These are phyloP conservation scores for Hypotaenidia okinawae DNA, from an alignment of 2,797 vertebrate species.

Conservation along the genomic window DNA sequence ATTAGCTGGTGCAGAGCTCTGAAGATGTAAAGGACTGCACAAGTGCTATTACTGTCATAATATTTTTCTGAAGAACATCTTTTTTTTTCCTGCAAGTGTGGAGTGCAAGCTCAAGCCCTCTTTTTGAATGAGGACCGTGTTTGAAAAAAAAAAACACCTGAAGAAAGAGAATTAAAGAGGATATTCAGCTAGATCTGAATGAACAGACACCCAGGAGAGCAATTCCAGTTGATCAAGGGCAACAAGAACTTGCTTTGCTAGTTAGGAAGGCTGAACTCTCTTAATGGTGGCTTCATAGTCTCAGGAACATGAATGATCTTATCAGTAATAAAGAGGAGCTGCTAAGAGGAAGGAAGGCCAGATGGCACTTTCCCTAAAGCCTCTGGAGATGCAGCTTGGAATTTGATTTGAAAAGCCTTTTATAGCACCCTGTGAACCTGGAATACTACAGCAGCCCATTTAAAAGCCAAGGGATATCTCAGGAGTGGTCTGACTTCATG, in stretches of 20 bases:
- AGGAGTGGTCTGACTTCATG: not conserved
- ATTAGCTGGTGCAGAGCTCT: not conserved
- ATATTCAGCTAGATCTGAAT: not conserved
- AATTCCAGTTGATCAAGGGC: constrained; percentile 17
- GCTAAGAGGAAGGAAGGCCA: constrained; percentile 16
- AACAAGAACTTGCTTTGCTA: constrained; percentile 29
- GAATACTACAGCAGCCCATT: not conserved
- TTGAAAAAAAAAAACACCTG: not conserved
- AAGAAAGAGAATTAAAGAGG: not conserved
- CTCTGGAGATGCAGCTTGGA: constrained; percentile 1
- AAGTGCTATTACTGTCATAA: constrained; percentile 3
- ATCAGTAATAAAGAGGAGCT: constrained; percentile 26
- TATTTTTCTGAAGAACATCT: constrained; percentile 25
- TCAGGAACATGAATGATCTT: constrained; percentile 25
- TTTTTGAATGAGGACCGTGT: not conserved
- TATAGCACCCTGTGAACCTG: not conserved
- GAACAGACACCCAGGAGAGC: not conserved
- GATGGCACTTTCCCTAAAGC: not conserved
- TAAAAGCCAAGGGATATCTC: not conserved
- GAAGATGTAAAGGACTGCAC: not conserved
- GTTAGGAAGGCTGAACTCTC: constrained; percentile 14
- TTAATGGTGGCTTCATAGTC: not conserved
- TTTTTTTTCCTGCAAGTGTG: not conserved
- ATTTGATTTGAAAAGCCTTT: constrained; percentile 46
- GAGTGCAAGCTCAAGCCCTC: not conserved